A percentile compares a stretch with the other conserved stretches of the same genome.
phyloP scores from a whole-genome alignment of 2,797 vertebrate genomes.

The Hyperoplus lanceolatus region DNA sequence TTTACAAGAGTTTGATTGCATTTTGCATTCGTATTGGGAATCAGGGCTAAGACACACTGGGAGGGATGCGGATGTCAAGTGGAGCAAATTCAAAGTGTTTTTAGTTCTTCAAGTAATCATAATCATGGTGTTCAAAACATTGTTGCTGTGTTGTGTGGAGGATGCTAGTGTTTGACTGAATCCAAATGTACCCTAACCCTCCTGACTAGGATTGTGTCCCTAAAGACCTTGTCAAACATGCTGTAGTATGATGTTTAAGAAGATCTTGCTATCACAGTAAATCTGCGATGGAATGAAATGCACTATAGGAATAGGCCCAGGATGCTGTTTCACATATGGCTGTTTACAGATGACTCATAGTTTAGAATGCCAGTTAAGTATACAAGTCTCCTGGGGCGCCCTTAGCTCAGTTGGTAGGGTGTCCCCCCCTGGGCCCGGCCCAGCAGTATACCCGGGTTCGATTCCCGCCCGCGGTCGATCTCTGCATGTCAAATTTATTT shows the following conservation, averaged over 20 bases:
- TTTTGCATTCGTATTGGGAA: neutral
- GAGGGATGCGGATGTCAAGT: constrained; percentile 12
- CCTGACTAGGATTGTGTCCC: neutral
- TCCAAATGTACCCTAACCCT: neutral
- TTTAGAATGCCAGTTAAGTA: neutral
- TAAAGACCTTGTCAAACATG: neutral
- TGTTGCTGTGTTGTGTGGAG: neutral
- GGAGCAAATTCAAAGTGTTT: constrained; percentile 13
- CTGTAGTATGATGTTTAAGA: neutral
- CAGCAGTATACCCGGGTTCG: no score
- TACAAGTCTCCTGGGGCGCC: neutral
- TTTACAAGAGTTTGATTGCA: constrained; percentile 26
- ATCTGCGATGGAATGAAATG: neutral
- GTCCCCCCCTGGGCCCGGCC: no score
- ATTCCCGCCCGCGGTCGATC: no score
- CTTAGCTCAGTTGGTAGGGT: no score
- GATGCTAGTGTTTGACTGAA: neutral
- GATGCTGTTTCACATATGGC: no score
- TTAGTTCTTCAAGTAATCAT: neutral
- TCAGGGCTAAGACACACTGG: neutral
- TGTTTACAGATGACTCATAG: no score
- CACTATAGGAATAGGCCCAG: neutral
- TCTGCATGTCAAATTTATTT: no score
- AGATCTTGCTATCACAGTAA: neutral
- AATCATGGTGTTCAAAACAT: neutral